phyloP scores from a whole-genome alignment of 2,113 vertebrate genomes.

The Heloderma charlesbogerti region DNA sequence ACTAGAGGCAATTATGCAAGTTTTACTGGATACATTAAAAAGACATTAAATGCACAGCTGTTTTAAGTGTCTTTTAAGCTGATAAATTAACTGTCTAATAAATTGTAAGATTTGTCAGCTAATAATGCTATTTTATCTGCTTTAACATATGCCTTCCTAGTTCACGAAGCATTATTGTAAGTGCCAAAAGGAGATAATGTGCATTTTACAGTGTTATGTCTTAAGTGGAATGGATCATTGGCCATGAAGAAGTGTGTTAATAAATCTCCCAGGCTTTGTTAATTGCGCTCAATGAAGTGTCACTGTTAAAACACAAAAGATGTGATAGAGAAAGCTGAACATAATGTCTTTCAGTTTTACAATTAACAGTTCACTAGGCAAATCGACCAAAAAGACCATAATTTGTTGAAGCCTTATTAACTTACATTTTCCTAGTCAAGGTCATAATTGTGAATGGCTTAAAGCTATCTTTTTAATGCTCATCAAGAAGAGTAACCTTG shows the following conservation, averaged over 20 bases:
- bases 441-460: slow-evolving; percentile 85
- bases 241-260: slow-evolving; percentile 89
- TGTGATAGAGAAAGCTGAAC: slow-evolving; percentile 87
- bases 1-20: slow-evolving; percentile 87
- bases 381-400: slow-evolving; percentile 88
- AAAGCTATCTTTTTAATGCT: slow-evolving; percentile 80
- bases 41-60: slow-evolving; percentile 87
- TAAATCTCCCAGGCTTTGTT: slow-evolving; percentile 93
- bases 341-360: slow-evolving; percentile 93
- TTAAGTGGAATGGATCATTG: slow-evolving; percentile 93
- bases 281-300: slow-evolving; percentile 93
- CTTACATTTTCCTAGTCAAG: slow-evolving; percentile 87
- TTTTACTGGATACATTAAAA: slow-evolving; percentile 90
- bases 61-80: slow-evolving; percentile 88
- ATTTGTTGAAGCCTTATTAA: slow-evolving; percentile 92
- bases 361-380: slow-evolving; percentile 92
- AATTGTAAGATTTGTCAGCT: slow-evolving; percentile 91
- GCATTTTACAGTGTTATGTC: slow-evolving; percentile 92
- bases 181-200: slow-evolving; percentile 91
- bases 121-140: slow-evolving; percentile 89
- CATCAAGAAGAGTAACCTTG: slow-evolving; percentile 76
- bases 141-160: slow-evolving; percentile 90
- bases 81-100: slow-evolving; percentile 92
- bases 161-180: slow-evolving; percentile 91
- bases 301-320: slow-evolving; percentile 93